Conservation (phyloP, 2,888 invertebrate genomes). For the Yponomeuta evonymella region DNA sequence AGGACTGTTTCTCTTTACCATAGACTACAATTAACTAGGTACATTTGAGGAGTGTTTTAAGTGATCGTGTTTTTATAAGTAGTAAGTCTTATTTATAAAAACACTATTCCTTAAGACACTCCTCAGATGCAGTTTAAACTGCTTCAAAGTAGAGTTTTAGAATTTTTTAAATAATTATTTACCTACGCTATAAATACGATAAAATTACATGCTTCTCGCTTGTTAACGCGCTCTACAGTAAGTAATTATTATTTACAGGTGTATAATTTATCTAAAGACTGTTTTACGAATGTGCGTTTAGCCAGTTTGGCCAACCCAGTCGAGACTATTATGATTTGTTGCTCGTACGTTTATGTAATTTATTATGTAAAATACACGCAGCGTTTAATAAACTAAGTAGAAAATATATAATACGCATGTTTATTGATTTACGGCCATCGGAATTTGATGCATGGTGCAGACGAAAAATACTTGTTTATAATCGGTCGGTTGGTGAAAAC, state of each 20-base stretch:
- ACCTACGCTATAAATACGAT: not conserved
- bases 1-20: too few relatives aligned
- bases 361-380: not conserved
- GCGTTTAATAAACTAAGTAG: not conserved
- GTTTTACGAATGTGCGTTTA: constrained; percentile 45
- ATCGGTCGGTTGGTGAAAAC: not conserved
- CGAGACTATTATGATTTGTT: constrained; percentile 20
- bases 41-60: too few relatives aligned
- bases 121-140: too few relatives aligned
- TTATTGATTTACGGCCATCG: not conserved
- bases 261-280: constrained; percentile 40
- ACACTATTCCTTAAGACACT: too few relatives aligned
- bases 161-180: not conserved
- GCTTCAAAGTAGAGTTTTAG: not conserved
- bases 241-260: not conserved
- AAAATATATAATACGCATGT: constrained; percentile 5
- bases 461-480: not conserved
- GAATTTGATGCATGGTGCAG: not conserved
- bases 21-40: too few relatives aligned
- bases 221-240: not conserved
- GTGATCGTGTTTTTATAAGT: too few relatives aligned
- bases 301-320: constrained; percentile 65
- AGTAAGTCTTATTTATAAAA: too few relatives aligned
- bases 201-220: not conserved
- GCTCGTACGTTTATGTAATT: constrained; percentile 5